Percentiles rank a stretch among this genome's conserved stretches.
Conservation (phyloP, 2,113 vertebrate genomes). For the Aviceda subcristata region DNA sequence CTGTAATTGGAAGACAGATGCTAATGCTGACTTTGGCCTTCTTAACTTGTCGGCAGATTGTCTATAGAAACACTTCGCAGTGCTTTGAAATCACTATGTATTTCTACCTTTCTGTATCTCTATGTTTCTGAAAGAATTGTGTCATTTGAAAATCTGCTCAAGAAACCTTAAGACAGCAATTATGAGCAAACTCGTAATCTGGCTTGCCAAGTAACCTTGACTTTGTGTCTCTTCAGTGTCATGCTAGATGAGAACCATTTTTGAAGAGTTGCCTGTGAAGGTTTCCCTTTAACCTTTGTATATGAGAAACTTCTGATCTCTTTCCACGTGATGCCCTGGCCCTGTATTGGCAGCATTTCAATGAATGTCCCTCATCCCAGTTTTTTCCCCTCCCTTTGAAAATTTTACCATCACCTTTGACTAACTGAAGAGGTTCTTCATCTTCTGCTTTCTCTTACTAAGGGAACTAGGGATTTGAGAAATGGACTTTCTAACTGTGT, state of each 20-base stretch:
- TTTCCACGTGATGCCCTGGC: not conserved
- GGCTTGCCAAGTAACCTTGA: not conserved
- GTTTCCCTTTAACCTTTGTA: not conserved
- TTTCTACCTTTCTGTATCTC: not conserved
- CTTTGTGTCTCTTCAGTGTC: not conserved
- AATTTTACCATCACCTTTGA: not conserved
- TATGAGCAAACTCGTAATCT: not conserved
- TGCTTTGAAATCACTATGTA: not conserved
- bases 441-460: not conserved
- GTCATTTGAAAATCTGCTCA: not conserved
- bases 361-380: not conserved
- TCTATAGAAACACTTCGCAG: not conserved
- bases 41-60: conserved; percentile 7
- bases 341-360: not conserved
- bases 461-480: not conserved
- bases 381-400: not conserved
- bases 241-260: not conserved
- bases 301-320: not conserved
- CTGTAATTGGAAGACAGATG: conserved; percentile 3
- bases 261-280: not conserved
- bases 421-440: not conserved
- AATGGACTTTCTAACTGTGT: not conserved
- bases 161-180: not conserved
- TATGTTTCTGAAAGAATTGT: not conserved
- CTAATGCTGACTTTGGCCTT: conserved; percentile 34